A percentile compares a stretch with the other conserved stretches of the same genome.
Conservation (phyloP, 2,113 vertebrate genomes). For the Chlorocebus sabaeus region DNA sequence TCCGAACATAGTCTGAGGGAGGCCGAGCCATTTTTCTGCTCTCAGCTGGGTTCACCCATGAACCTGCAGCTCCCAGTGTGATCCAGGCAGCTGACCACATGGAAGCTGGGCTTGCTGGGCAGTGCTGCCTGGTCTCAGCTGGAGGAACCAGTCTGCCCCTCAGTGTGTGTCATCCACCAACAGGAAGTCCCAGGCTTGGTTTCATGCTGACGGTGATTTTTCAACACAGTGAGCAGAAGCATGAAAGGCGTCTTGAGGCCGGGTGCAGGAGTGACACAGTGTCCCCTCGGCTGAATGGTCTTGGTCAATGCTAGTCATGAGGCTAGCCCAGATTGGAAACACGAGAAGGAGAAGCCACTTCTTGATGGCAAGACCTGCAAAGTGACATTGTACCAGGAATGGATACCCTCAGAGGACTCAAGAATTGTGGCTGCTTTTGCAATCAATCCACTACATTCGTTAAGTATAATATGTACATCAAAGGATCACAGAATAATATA, state of each 20-base stretch:
- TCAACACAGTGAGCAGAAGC: not conserved
- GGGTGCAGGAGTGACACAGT: fast-evolving
- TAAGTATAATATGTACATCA: not conserved
- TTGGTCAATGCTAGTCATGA: not conserved
- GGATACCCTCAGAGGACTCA: fast-evolving
- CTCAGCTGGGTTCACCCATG: not conserved
- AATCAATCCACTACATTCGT: not conserved
- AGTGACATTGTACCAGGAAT: fast-evolving
- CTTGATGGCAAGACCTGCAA: not conserved
- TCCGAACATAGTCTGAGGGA: not conserved
- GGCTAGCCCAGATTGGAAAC: not conserved
- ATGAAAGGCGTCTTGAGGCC: not conserved
- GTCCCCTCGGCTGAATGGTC: not conserved
- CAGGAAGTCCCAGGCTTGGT: not conserved
- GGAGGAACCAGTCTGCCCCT: not conserved
- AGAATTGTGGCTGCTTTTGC: not conserved
- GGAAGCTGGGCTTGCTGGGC: not conserved
- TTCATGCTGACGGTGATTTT: not conserved
- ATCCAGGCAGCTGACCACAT: too few relatives aligned
- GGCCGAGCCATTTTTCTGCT: not conserved
- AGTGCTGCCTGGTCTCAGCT: fast-evolving
- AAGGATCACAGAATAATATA: not conserved
- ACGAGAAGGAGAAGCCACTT: not conserved
- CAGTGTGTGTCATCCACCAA: not conserved
- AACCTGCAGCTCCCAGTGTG: not conserved